Evolutionary conservation across 2,113 vertebrate genomes (phyloP), one percentile per base, ranked within the genome.

Genomic region (Ctenodactylus gundi): DNA sequence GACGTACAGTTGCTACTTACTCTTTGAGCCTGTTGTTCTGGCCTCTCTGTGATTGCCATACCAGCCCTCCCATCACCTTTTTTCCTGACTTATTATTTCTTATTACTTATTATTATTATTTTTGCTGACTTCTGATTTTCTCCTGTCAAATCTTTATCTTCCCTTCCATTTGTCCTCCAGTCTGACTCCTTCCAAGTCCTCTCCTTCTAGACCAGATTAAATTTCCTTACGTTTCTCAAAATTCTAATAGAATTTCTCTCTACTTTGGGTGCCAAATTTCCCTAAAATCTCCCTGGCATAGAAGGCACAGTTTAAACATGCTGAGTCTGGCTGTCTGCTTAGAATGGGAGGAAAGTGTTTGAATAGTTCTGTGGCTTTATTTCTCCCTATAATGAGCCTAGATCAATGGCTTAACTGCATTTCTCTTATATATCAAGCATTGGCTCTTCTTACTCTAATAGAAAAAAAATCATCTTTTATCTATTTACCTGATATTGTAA

Each of bases 31-130:
- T 44, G 13, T 41, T 39, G 29, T 31, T 49, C 3, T 46, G 88
- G 51, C 6, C 21, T 58, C 34, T 3, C 0, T 15, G 1, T 15
- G 15, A 44, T 14, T 64, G 23, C 12, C 13, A 23, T 36, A 3
- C 4, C 27, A 46, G 57, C 20, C 14, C 14, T 85, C 34, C 11
- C 49, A 9, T 27, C 29, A 51, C 31, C 41, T 62, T 58, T 75
- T 14, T 49, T 81, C 36, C 21, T 77, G 46, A 49, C 18, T 85
- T 14, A 29, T 51, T 14, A 57, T 57, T 92, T 89, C n/a, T n/a
- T n/a, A n/a, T n/a, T n/a, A n/a, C n/a, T n/a, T n/a, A n/a, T n/a
- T n/a, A n/a, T n/a, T n/a, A n/a, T n/a, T n/a, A n/a, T n/a, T n/a
- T n/a, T n/a, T n/a, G n/a, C n/a, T 72, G 65, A 8, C 64, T 91